Base-by-base conservation (phyloP, 2,113 vertebrate species). In the Hippolais icterina region DNA sequence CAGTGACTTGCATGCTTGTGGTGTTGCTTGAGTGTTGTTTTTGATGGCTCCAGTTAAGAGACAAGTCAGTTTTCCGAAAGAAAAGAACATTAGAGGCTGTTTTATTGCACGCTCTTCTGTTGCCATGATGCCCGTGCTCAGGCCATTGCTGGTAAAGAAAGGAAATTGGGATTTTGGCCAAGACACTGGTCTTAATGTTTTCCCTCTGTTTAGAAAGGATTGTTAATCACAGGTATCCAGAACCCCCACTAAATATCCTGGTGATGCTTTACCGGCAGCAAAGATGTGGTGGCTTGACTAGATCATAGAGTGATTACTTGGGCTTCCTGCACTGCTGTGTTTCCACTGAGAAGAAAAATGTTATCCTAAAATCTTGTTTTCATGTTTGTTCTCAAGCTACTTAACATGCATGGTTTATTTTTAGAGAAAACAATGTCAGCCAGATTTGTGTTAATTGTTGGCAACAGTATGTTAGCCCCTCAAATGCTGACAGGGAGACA, bases 381-480 rank as follows among this genome's bases (percentile, higher is more conserved):
- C 28, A 6, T 95, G 94, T 96, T 97, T 94, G 89, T 92, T 96
- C 94, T 80, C 89, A 42, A 94, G 87, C 95, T 97, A 77, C 86
- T 97, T 97, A 96, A 87, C 96, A 96, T 97, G 93, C 96, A 94
- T 44, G 71, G 95, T 95, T 97, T 97, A 96, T 97, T 97, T 97
- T 97, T 96, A 90, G 96, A 94, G 93, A 93, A 95, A 96, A 97
- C 96, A 94, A 91, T 95, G 94, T 95, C 96, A 97, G 97, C 90
- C 95, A 96, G 94, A 96, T 97, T 96, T 96, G 92, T 96, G 71
- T 96, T 97, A 97, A 97, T 97, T 97, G 96, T 97, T 96, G 95
- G 95, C 96, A 95, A 89, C 85, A 88, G 80, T 95, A 11, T 82
- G 87, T 95, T 95, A 94, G 94, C 94, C 92, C 92, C 96, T 97